Base-by-base conservation (phyloP, 2,888 invertebrate genomes). In the Dolichomitus sp. region DNA sequence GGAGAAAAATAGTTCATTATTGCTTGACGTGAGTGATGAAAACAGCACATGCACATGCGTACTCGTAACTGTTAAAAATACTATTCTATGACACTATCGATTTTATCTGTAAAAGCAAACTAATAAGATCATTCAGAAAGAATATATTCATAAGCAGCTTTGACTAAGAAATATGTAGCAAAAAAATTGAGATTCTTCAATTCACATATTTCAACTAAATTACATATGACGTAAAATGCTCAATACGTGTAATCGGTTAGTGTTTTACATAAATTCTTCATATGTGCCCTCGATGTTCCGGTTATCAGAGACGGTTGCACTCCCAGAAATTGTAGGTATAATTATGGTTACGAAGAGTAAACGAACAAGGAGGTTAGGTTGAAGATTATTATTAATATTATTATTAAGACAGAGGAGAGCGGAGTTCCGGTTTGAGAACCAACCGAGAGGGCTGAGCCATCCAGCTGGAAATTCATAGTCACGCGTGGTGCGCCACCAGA, bases 391-490 rank as follows among this genome's bases (percentile, higher is more conserved):
- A 17, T 52, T 37, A 54, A 54, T 52, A 19, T n/a, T 4, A 23
- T 52, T 52, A n/a, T 5, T 30, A 42, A 30, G 40, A 30, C 45
- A 11, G 23, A 23, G 48, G 23, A 19, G 52, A 23, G 63, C 23
- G 23, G 17, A 48, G 33, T 48, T 12, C 37, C 37, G 45, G 27
- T 61, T 14, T 23, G 45, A 37, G 59, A 48, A 30, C 23, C 27
- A 30, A 19, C 23, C 2, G 73, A 69, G 54, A 9, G 59, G 48
- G 48, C 50, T 17, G 14, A 63, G 45, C 61, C 52, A 59, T 14
- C 66, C 57, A 72, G 33, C 42, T 66, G 59, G 61, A 70, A 82
- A 78, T 82, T 70, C 52, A 27, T 40, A 78, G 82, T 61, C 78
- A 78, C 78, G 69, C 57, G 82, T 66, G 42, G 33, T n/a, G 59